phyloP scores from a whole-genome alignment of 2,113 vertebrate genomes.

The Syrmaticus mikado region DNA sequence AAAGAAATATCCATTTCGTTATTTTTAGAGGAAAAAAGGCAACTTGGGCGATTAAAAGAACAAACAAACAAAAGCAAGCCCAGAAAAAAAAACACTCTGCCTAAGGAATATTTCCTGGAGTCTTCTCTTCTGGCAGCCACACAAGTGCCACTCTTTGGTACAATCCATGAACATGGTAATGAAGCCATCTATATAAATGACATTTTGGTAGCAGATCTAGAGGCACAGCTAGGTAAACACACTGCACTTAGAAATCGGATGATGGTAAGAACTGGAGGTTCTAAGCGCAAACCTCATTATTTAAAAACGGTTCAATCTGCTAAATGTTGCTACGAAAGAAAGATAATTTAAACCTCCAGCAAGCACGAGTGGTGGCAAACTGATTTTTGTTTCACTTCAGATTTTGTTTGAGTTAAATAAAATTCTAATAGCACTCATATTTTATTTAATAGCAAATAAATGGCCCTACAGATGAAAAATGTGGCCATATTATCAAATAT shows the following conservation, averaged over 20 bases:
- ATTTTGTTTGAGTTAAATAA: slow-evolving; percentile 25
- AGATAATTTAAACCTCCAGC: slow-evolving; percentile 3
- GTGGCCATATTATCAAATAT: not conserved
- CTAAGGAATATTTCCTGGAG: not conserved
- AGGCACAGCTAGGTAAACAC: not conserved
- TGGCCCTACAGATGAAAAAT: not conserved
- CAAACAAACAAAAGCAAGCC: not conserved
- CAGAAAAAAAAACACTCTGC: not conserved
- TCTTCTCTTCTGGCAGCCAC: not conserved
- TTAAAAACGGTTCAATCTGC: slow-evolving; percentile 13
- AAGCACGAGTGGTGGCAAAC: not conserved
- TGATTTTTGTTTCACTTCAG: not conserved
- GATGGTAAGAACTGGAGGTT: not conserved
- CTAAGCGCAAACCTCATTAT: not conserved
- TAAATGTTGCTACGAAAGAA: not conserved
- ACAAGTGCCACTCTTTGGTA: not conserved
- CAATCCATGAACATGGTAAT: not conserved
- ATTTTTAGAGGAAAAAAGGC: not conserved
- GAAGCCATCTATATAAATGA: not conserved
- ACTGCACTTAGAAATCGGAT: slow-evolving; percentile 29
- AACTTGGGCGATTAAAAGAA: not conserved
- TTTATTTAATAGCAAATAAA: slow-evolving; percentile 28
- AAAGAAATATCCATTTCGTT: not conserved
- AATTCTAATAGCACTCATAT: not conserved
- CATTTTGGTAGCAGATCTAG: slow-evolving; percentile 11